Evolutionary conservation across 2,113 vertebrate species (phyloP), one percentile per base, ranked within the genome.

Genomic region (Prionailurus bengalensis): DNA sequence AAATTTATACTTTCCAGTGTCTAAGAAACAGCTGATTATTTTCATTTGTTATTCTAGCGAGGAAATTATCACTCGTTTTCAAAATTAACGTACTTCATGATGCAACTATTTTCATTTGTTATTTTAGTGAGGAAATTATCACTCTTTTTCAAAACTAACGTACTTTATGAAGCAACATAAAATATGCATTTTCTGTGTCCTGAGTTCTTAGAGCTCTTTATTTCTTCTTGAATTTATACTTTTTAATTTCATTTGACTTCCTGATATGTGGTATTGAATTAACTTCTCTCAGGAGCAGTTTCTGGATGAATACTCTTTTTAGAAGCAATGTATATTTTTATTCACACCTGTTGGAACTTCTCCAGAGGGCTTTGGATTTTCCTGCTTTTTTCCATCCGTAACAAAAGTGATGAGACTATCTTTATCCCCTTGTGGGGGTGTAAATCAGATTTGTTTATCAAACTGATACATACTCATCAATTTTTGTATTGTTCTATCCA

Each of bases 21-120:
- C 78, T 68, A 91, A 97, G 11, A 65, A 65, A 39, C 7, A 83
- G 29, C 39, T 73, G 39, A 31, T 95, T 42, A 19, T 39, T 70
- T 95, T 95, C 87, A 23, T 68, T 96, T 96, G 33, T 89, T 95
- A 89, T 94, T 65, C 48, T 92, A 53, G 25, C 51, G 36, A 70
- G 48, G 74, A 97, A 84, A 85, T 76, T 73, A 78, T 66, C 63
- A 4, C 31, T 87, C 73, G 58, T 48, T 95, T 83, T 95, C 66
- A 70, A 83, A 89, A 74, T 84, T 74, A 58, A 48, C 71, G 13
- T 63, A 53, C 11, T n/a, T 93, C 53, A 29, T 51, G 29, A 71
- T 68, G 51, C 42, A 80, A 76, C 73, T 42, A 19, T 39, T 70
- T 95, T 95, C 87, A 23, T 68, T 96, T 96, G 33, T 89, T 95